phyloP scores from a whole-genome alignment of 2,888 invertebrate species.

The Parthenolecanium corni region DNA sequence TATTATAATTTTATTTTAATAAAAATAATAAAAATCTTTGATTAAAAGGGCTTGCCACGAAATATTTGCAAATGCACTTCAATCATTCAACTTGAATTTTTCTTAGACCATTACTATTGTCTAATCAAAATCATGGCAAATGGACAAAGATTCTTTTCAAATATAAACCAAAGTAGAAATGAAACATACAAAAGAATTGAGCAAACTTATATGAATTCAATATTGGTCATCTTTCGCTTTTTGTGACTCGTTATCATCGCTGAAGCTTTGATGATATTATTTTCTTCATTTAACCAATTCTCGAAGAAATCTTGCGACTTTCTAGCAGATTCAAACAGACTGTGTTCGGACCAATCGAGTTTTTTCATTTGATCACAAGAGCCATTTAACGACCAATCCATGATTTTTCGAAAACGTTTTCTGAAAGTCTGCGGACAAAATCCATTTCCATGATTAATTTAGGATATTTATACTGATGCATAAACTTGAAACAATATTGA shows the following conservation, averaged over 20 bases:
- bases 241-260: conserved; percentile 58
- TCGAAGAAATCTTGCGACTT: conserved; percentile 49
- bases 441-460: neutral
- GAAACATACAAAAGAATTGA: neutral
- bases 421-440: conserved; percentile 56
- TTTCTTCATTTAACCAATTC: conserved; percentile 52
- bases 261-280: conserved; percentile 44
- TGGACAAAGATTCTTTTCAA: no score
- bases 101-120: no score
- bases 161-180: no score
- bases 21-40: no score
- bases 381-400: conserved; percentile 70
- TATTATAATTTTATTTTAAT: no score
- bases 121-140: no score
- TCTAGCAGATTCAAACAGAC: conserved; percentile 53
- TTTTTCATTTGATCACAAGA: conserved; percentile 40
- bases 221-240: conserved; percentile 49
- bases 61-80: no score
- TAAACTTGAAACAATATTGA: no score
- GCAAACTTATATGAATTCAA: conserved; percentile 5
- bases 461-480: neutral
- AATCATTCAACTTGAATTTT: no score
- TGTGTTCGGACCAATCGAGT: conserved; percentile 54
- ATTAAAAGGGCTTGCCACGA: no score
- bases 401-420: conserved; percentile 62